Evolutionary conservation across 2,113 vertebrate genomes (phyloP), one percentile per base, ranked within the genome.

Genomic region (Caranx ignobilis): DNA sequence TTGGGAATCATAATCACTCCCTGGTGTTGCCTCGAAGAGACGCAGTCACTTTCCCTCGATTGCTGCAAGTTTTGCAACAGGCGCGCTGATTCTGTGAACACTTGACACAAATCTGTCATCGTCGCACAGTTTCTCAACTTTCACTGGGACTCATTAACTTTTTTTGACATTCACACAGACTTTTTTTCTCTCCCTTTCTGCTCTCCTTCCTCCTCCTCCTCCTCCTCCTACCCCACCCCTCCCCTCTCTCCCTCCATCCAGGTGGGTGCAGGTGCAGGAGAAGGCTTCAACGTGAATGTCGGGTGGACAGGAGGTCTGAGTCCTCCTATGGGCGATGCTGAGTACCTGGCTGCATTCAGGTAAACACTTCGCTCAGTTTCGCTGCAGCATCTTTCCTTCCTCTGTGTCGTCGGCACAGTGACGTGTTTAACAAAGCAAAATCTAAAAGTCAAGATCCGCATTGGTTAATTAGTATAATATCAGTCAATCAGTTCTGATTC

Each of bases 331-430:
- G 97, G 98, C 3, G 98, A 99, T 71, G 95, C 96, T 0, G 98
- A 99, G 82, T 99, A 99, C 78, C 92, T 99, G 87, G 96, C 97
- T 0, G 98, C 98, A 2, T 99, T 99, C 93, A 96, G 97, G 98
- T 99, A 89, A 87, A 54, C 34, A 78, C 15, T 16, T 0, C 41
- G 31, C 18, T 59, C 3, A 50, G 32, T 7, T 7, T 48, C n/a
- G 26, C 26, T 26, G 26, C 26, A 26, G 26, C 26, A 11, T 32
- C 18, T 62, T 21, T 43, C 0, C 34, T 34, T 26, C n/a, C n/a
- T 11, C 37, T 18, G 12, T 55, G 26, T 48, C 1, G 21, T 8
- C 72, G n/a, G 3, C 26, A 18, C 47, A 43, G 9, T 35, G 1
- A 26, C 1, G 5, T 68, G 34, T 31, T 41, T 5, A 11, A 2